Base-by-base conservation (phyloP, 2,113 vertebrate genomes). In the Mionectes macconnelli region DNA sequence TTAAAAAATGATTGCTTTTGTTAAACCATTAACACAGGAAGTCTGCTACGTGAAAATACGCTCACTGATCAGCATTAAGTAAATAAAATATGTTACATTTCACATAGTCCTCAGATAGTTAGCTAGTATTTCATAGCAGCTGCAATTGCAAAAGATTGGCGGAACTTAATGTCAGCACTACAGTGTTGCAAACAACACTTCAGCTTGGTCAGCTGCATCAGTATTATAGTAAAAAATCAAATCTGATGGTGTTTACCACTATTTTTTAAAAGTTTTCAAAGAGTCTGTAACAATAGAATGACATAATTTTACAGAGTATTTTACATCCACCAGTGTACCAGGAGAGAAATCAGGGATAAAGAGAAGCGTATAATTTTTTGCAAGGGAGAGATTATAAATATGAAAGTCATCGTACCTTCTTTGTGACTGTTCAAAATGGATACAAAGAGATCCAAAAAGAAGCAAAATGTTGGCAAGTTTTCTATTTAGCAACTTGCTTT, bases 401-500 rank as follows among this genome's bases (percentile, higher is more conserved):
- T n/a, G 35, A 83, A 74, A 59, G 20, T 14, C 35, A 5, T 30
- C 33, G 12, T 17, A 8, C 19, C 17, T 84, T 39, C 87, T 91
- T 79, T 70, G 40, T 70, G 89, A 9, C 22, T 24, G 6, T 45
- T 84, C 31, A 93, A 93, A 87, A 90, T 19, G 42, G 10, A 47
- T 22, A 49, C 30, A 66, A 79, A 78, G 92, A 88, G 12, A 31
- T 31, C 13, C 72, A 79, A 92, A 84, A 62, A 40, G n/a, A 60
- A 33, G n/a, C 14, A 77, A 86, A 90, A 92, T 45, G 19, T 35
- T 96, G 28, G 3, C 68, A 89, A 72, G 39, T 78, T 94, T 97
- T 91, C 77, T 83, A 56, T 72, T 96, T 52, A 47, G 63, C 59
- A 81, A 60, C 84, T 94, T 90, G 55, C 85, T 95, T 96, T 96